Evolutionary conservation across 2,797 vertebrate genomes (phyloP), one percentile per base, ranked within the genome.

Genomic region (Pseudochromis fuscus): DNA sequence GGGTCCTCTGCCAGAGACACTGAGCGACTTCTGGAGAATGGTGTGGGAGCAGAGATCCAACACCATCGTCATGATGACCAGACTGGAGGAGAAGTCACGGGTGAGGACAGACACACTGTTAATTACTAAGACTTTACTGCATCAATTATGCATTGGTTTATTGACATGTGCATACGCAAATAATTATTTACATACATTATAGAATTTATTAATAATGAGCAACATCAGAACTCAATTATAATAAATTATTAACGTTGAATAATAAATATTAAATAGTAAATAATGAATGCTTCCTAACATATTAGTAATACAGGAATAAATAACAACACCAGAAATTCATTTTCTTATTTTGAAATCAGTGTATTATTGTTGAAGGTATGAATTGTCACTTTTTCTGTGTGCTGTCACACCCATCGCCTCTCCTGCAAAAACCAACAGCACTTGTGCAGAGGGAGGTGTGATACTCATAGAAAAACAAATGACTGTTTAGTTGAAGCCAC

Each of bases 21-120:
- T 99, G 83, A 96, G 96, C 0, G 98, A 99, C 82, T 99, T 99
- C 94, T 99, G 98, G 98, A 95, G 98, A 80, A 97, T 98, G 98
- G 95, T 99, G 83, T 99, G 98, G 98, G 98, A 99, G 53, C 98
- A 99, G 87, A 94, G 97, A 59, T 96, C 96, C 25, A 95, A 91
- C 83, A 99, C 97, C 0, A 96, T 99, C 23, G 95, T 98, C 83
- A 99, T 99, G 98, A 99, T 99, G 98, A 99, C 98, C n/a, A 93
- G 97, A 60, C 94, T 99, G 78, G 98, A 99, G 84, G 98, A 99
- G 90, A 99, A 99, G 87, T 98, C 97, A 1, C 77, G 92, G 82
- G 92, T 93, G 82, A 87, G 83, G 16, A 79, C 10, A 64, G 38
- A 46, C 40, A 9, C 5, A 0, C 1, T 62, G 42, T 44, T 4